Evolutionary conservation across 2,113 vertebrate genomes (phyloP).

Genomic region (Tapirus terrestris): DNA sequence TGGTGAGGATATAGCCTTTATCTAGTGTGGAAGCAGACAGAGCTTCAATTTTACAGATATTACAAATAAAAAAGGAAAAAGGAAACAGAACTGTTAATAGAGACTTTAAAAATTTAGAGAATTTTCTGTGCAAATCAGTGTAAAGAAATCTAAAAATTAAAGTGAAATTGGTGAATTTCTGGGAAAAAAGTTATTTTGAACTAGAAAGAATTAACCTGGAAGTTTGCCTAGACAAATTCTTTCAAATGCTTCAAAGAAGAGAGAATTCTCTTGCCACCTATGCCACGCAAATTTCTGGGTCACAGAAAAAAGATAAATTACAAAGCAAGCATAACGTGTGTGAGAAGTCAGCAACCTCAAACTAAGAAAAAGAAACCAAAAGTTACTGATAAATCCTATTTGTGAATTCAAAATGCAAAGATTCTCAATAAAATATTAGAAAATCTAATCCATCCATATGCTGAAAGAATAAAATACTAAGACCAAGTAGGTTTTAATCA

Average conservation of each 20-base stretch:
- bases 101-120: background rate
- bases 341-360: background rate
- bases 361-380: background rate
- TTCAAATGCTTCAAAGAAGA: background rate
- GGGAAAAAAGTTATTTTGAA: background rate
- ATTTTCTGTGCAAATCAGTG: background rate
- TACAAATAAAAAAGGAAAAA: background rate
- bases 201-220: background rate
- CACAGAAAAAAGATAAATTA: background rate
- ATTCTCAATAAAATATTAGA: background rate
- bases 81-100: background rate
- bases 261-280: background rate
- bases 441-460: background rate
- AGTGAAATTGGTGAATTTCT: background rate
- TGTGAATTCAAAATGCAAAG: background rate
- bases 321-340: background rate
- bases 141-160: background rate
- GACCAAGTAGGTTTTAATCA: background rate
- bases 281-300: background rate
- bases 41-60: background rate
- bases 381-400: background rate
- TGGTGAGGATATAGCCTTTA: background rate
- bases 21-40: background rate
- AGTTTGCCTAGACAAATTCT: background rate
- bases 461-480: background rate